Conservation (phyloP, 2,113 vertebrate species). For the Dipodomys ordii region DNA sequence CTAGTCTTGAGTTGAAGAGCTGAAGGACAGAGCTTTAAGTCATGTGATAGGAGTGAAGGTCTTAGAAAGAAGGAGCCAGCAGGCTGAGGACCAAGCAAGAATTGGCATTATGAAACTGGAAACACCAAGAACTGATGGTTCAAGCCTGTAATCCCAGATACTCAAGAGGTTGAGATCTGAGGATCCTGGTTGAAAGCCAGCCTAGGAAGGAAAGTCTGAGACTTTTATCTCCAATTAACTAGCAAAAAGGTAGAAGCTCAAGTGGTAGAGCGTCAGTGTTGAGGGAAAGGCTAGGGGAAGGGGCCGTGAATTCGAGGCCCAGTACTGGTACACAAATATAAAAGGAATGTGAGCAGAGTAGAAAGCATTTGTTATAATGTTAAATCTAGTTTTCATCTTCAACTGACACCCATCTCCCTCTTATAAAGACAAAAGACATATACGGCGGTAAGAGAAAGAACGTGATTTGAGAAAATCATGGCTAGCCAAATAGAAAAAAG, state of each 20-base stretch:
- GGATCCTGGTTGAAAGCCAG: no score
- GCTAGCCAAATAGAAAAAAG: background rate
- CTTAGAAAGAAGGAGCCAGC: constrained; percentile 12
- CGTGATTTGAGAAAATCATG: constrained; percentile 23
- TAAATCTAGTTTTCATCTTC: constrained; percentile 40
- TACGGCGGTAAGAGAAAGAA: constrained; percentile 26
- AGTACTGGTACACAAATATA: no score
- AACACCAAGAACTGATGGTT: background rate
- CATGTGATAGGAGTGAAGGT: background rate
- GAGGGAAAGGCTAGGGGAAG: no score
- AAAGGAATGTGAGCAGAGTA: background rate
- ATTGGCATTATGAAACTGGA: background rate
- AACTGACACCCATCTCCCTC: constrained; percentile 33
- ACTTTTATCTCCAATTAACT: no score
- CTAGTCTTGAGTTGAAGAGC: no score
- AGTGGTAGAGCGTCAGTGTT: no score
- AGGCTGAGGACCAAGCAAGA: constrained; percentile 38
- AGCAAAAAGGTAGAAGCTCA: no score
- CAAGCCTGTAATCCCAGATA: no score
- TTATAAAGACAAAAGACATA: constrained; percentile 14
- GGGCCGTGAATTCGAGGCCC: no score
- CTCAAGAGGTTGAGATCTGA: no score
- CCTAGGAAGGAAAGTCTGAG: no score
- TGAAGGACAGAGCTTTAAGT: background rate
- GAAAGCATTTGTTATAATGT: background rate